Percentiles rank a stretch among this genome's conserved stretches.
Conservation (phyloP, 2,888 invertebrate genomes). For the Dynastes maya region DNA sequence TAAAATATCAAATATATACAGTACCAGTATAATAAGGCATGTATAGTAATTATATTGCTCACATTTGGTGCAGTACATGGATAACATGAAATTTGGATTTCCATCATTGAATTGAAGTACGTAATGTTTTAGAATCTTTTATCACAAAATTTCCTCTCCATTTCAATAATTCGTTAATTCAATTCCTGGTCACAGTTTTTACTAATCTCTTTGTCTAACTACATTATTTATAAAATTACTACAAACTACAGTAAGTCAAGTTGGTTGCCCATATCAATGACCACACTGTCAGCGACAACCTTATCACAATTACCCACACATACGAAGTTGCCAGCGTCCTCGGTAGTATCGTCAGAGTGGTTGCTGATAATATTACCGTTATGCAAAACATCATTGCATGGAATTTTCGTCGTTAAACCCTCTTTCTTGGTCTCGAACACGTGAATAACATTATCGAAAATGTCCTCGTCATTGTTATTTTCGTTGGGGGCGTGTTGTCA, state of each 20-base stretch:
- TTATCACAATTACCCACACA: constrained; percentile 49
- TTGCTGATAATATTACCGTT: constrained; percentile 27
- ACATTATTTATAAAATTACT: constrained; percentile 10
- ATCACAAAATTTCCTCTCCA: constrained; percentile 14
- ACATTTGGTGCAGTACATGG: too few relatives aligned
- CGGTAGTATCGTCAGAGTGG: constrained; percentile 11
- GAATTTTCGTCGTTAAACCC: constrained; percentile 28
- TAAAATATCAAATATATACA: too few relatives aligned
- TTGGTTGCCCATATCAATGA: constrained; percentile 49
- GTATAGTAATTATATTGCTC: too few relatives aligned
- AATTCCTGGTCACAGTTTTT: constrained; percentile 21
- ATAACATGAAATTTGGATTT: too few relatives aligned
- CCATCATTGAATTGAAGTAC: too few relatives aligned
- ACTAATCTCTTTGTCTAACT: constrained; percentile 1
- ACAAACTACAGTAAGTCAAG: constrained; percentile 48
- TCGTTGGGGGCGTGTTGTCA: constrained; percentile 57
- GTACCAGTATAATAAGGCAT: too few relatives aligned
- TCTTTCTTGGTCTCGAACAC: constrained; percentile 50
- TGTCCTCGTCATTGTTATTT: constrained; percentile 52
- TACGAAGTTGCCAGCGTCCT: constrained; percentile 41
- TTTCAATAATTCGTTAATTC: constrained; percentile 22
- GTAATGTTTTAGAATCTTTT: too few relatives aligned
- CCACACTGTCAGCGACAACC: constrained; percentile 46
- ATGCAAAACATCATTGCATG: constrained; percentile 34
- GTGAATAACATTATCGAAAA: constrained; percentile 51